phyloP scores from a whole-genome alignment of 2,113 vertebrate genomes.

The Nymphicus hollandicus region DNA sequence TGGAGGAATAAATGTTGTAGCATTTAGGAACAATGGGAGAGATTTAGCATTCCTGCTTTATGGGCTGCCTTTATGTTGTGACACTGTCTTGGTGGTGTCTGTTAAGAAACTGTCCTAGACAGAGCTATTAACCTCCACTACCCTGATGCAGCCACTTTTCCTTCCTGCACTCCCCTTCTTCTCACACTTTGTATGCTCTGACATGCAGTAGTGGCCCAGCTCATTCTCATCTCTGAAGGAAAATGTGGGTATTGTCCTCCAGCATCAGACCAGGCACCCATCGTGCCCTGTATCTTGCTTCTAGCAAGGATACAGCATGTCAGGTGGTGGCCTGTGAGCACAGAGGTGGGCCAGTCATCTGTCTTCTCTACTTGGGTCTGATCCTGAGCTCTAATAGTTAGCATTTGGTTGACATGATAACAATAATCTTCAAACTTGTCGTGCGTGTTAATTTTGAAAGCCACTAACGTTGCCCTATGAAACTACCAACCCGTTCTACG shows the following conservation, averaged over 20 bases:
- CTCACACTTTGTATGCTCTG: neutral
- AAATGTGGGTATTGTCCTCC: neutral
- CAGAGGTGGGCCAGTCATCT: neutral
- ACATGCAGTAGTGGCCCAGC: neutral
- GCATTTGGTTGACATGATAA: neutral
- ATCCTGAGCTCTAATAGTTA: neutral
- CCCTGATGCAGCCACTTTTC: neutral
- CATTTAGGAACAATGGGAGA: neutral
- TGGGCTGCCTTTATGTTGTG: neutral
- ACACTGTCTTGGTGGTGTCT: neutral
- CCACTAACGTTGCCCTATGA: neutral
- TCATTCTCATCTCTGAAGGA: neutral
- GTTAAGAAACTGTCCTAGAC: neutral
- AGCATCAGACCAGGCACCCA: neutral
- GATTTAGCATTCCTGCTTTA: neutral
- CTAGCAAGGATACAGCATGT: neutral
- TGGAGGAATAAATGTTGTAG: neutral
- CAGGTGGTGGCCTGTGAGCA: fast-evolving
- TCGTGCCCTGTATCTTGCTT: neutral
- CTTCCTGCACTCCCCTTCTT: neutral
- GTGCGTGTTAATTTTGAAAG: neutral
- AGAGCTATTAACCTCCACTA: neutral
- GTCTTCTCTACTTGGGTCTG: neutral
- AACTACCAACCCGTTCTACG: neutral
- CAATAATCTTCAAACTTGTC: neutral